Conservation (phyloP, 1,140 invertebrate species). For the Pantala flavescens region DNA sequence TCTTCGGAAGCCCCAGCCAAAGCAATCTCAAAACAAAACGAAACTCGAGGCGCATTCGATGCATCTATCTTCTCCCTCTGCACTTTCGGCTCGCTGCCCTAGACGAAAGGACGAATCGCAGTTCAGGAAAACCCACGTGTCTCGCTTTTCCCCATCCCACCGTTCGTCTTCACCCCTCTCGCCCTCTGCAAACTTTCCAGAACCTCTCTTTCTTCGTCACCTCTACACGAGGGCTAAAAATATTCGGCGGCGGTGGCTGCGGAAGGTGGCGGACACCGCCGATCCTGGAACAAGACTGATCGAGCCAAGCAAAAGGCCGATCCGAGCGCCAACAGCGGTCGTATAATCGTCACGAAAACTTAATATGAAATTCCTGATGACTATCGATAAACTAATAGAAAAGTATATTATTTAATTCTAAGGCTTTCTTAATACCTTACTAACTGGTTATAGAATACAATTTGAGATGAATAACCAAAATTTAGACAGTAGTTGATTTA, state of each 20-base stretch:
- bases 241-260: background rate
- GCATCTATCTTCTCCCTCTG: slow-evolving; percentile 1
- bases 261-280: background rate
- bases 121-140: background rate
- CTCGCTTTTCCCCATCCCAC: background rate
- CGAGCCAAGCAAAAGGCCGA: background rate
- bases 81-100: background rate
- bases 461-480: too few relatives aligned
- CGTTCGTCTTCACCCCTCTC: background rate
- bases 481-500: too few relatives aligned
- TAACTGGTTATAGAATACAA: too few relatives aligned
- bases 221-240: background rate
- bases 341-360: background rate
- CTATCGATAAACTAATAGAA: too few relatives aligned
- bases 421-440: too few relatives aligned
- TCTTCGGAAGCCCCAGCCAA: background rate
- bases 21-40: background rate
- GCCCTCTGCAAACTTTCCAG: slow-evolving; percentile 3
- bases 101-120: background rate
- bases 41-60: background rate
- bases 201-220: slow-evolving; percentile 5
- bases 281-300: background rate
- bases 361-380: too few relatives aligned
- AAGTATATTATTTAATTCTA: too few relatives aligned
- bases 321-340: background rate